Conservation (phyloP, 2,113 vertebrate species). For the Mastomys natalensis region DNA sequence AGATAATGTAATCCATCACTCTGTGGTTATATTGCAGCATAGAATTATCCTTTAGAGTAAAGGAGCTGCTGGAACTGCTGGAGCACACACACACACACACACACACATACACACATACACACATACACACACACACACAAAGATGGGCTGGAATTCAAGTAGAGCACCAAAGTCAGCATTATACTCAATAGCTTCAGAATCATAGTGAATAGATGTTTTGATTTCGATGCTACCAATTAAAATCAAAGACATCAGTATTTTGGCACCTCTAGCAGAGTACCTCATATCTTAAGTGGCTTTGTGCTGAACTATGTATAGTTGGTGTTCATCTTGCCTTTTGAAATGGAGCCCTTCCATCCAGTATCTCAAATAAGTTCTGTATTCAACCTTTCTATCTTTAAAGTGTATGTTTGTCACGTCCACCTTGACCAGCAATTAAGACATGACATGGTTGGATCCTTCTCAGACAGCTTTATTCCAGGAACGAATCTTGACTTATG, state of each 20-base stretch:
- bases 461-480: too few species aligned
- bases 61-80: background rate
- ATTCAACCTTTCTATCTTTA: background rate
- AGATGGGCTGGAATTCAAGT: too few species aligned
- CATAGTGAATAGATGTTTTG: background rate
- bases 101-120: too few species aligned
- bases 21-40: background rate
- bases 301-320: too few species aligned
- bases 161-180: background rate
- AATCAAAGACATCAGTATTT: background rate
- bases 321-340: background rate
- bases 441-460: too few species aligned
- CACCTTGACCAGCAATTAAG: too few species aligned
- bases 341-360: background rate
- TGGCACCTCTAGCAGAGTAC: background rate
- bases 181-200: background rate
- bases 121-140: too few species aligned
- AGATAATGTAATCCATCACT: background rate
- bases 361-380: background rate
- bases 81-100: background rate
- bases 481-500: too few species aligned
- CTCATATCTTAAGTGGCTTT: background rate
- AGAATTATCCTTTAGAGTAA: background rate
- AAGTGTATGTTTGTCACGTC: background rate
- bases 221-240: conserved; percentile 21